phyloP scores from a whole-genome alignment of 64 coral and sea anemone genomes.

The Pocillopora damicornis region DNA sequence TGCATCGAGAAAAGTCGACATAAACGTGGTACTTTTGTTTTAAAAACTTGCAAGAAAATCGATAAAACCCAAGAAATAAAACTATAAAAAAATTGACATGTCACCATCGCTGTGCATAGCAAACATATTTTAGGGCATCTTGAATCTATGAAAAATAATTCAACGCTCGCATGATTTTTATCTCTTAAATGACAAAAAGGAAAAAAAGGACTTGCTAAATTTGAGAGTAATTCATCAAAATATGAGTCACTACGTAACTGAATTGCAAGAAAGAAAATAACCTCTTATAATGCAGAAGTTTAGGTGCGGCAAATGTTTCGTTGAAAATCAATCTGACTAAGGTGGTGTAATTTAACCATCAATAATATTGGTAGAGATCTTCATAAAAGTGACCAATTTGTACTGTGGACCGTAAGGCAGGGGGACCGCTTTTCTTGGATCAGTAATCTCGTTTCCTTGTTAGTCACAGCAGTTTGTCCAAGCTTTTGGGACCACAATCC shows the following conservation, averaged over 20 bases:
- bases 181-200: too few relatives aligned
- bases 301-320: not conserved
- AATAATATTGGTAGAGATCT: slow-evolving; percentile 16
- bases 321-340: not conserved
- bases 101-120: too few relatives aligned
- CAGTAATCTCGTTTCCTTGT: not conserved
- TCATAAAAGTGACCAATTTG: slow-evolving; percentile 27
- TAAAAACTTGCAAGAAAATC: too few relatives aligned
- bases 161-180: too few relatives aligned
- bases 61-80: too few relatives aligned
- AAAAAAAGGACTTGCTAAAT: too few relatives aligned
- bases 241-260: not conserved
- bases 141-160: too few relatives aligned
- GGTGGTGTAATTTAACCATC: not conserved
- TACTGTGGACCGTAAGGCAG: not conserved
- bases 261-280: not conserved
- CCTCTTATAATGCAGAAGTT: not conserved
- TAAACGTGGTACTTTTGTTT: too few relatives aligned
- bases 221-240: not conserved
- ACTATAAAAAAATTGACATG: too few relatives aligned
- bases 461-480: not conserved
- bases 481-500: slow-evolving; percentile 17
- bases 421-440: slow-evolving; percentile 10
- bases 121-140: too few relatives aligned
- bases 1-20: too few relatives aligned